Percentiles rank a stretch among this genome's conserved stretches.
phyloP scores from a whole-genome alignment of 23 tunicate species.

The Halocynthia roretzi region DNA sequence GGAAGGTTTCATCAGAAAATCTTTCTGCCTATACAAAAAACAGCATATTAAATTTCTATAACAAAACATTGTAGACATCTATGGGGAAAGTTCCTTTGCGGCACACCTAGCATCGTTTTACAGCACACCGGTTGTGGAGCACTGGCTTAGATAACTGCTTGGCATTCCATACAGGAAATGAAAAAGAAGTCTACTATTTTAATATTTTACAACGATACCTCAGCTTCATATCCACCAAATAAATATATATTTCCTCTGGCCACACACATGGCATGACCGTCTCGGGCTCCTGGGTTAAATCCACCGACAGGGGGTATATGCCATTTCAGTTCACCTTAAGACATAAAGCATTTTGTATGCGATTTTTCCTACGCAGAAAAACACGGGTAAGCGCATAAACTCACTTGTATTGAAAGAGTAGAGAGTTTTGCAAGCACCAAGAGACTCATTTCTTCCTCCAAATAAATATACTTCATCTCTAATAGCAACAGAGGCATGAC shows the following conservation, averaged over 20 bases:
- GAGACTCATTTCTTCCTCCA: conserved; percentile 70
- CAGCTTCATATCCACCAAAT: conserved; percentile 67
- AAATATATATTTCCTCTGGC: conserved; percentile 42
- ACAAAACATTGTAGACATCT: too few species aligned
- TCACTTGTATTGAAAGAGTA: conserved; percentile 50
- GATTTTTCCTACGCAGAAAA: not conserved
- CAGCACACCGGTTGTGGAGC: too few species aligned
- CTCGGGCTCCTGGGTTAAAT: conserved; percentile 22
- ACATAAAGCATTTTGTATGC: not conserved
- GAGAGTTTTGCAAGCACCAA: conserved; percentile 46
- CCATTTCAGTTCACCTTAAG: not conserved
- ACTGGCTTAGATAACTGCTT: too few species aligned
- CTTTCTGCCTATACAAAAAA: not conserved
- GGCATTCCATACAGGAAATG: too few species aligned
- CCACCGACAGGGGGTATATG: conserved; percentile 1
- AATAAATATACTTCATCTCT: conserved; percentile 42
- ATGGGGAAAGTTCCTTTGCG: too few species aligned
- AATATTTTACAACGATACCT: conserved; percentile 14
- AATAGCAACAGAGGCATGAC: conserved; percentile 70
- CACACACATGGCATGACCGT: conserved; percentile 76
- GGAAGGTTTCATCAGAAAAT: not conserved
- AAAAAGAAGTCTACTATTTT: too few species aligned
- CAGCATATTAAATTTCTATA: too few species aligned
- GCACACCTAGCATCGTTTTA: too few species aligned
- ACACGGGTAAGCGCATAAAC: not conserved